Evolutionary conservation across 1,140 invertebrate genomes (phyloP).

Genomic region (Gonioctena quinquepunctata): DNA sequence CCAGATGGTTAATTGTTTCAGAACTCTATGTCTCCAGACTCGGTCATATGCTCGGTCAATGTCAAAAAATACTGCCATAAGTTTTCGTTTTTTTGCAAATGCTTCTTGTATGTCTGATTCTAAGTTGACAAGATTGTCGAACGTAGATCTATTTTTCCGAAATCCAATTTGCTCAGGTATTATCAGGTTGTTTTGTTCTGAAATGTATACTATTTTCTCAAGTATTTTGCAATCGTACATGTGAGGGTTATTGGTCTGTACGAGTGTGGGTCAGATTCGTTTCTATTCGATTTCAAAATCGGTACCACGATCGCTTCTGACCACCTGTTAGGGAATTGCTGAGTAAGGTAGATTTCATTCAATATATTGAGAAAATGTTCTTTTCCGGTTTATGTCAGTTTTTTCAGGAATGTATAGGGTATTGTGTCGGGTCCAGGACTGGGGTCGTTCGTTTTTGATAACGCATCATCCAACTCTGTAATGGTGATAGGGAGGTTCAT

Average conservation of each 20-base stretch:
- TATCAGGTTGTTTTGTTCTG: conserved; percentile 18
- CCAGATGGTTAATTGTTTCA: conserved; percentile 11
- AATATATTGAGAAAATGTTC: conserved; percentile 10
- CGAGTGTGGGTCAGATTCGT: conserved; percentile 19
- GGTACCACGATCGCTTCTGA: conserved; percentile 14
- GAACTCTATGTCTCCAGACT: conserved; percentile 16
- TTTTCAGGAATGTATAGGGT: conserved; percentile 14
- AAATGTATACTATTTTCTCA: conserved; percentile 25
- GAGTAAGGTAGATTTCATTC: conserved; percentile 6
- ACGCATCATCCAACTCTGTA: conserved; percentile 8
- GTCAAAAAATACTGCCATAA: conserved; percentile 25
- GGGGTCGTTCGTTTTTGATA: conserved; percentile 7
- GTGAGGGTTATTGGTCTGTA: conserved; percentile 28
- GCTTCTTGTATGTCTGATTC: conserved; percentile 20
- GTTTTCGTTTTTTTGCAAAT: conserved; percentile 15
- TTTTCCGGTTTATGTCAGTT: background rate
- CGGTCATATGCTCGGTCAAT: conserved; percentile 21
- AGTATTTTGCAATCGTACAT: conserved; percentile 25
- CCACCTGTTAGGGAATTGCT: conserved; percentile 19
- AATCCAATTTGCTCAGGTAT: conserved; percentile 18
- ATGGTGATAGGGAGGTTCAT: background rate
- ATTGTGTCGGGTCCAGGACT: conserved; percentile 19
- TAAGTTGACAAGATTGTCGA: conserved; percentile 23
- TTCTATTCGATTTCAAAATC: conserved; percentile 23
- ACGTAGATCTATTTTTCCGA: conserved; percentile 14